Base-by-base conservation (phyloP, 2,113 vertebrate species). In the Chloebia gouldiae region DNA sequence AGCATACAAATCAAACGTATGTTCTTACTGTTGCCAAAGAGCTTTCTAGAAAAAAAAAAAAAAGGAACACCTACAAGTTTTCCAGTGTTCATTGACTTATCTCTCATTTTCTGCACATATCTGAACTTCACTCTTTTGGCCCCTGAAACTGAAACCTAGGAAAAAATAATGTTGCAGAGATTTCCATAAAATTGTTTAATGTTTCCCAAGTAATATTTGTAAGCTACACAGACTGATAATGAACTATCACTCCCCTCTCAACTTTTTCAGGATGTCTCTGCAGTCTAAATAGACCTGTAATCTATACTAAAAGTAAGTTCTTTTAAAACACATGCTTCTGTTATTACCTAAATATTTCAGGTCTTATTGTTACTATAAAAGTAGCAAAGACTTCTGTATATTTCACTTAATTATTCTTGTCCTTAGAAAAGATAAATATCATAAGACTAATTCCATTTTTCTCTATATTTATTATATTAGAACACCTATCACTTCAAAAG, bases 1-100 rank as follows among this genome's bases (percentile, higher is more conserved):
- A 80, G 86, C 84, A 92, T 69, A 92, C 24, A 92, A 93, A 94
- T 92, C 81, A 94, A 95, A 92, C 11, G 28, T 44, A 95, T 42
- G 78, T 42, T 91, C 66, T 77, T 80, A 28, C 16, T 77, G 59
- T 80, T 92, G 93, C 89, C 89, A 95, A 68, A 69, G 90, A 91
- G 75, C 39, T 61, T 91, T 82, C 77, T 81, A 84, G 69, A 33
- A 86, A 65, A 66, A 59, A 77, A 61, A 59, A 69, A 59, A 31
- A 50, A 56, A 63, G 1, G 11, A 66, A 65, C 78, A 95, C 50
- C 91, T 90, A 84, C 66, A 72, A 89, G 66, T 91, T n/a, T 66
- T 87, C 54, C 69, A 78, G 40, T 65, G 94, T 84, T 54, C 57
- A 90, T 23, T 81, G 59, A 72, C 39, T 82, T 65, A 33, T 57